These are phyloP conservation scores for Gopherus flavomarginatus DNA, from an alignment of 2,113 vertebrate genomes.

Conservation along the genomic window DNA sequence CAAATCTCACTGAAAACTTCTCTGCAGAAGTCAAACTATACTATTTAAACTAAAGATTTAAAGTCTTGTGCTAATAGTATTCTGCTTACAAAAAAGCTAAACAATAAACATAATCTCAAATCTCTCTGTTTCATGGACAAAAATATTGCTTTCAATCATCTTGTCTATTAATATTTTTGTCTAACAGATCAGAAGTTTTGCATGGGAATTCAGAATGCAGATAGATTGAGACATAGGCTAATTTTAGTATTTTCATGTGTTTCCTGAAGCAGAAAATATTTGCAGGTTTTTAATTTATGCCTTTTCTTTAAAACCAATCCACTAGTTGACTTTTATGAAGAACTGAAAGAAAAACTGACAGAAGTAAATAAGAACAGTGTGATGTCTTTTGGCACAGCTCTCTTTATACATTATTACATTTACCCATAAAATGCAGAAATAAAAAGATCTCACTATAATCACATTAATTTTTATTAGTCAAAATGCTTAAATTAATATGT, in stretches of 20 bases:
- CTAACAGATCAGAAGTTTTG: not conserved
- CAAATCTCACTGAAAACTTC: not conserved
- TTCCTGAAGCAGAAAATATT: constrained; percentile 3
- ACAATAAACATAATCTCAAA: not conserved
- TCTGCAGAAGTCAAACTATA: not conserved
- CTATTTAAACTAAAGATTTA: constrained; percentile 34
- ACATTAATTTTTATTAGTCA: not conserved
- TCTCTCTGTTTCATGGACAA: not conserved
- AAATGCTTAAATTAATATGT: not conserved
- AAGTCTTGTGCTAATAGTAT: constrained; percentile 25
- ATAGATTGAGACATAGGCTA: not conserved
- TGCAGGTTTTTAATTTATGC: not conserved
- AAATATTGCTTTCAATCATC: constrained; percentile 19
- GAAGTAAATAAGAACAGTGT: not conserved
- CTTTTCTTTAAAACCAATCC: not conserved
- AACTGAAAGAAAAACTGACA: constrained; percentile 9
- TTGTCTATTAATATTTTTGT: not conserved
- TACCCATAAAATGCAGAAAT: not conserved
- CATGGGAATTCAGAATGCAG: constrained; percentile 5
- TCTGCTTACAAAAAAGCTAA: constrained; percentile 21
- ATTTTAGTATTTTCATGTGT: not conserved
- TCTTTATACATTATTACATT: not conserved
- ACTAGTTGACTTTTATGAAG: not conserved
- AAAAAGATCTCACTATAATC: not conserved
- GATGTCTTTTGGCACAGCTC: not conserved